phyloP scores from a whole-genome alignment of 30 jellyfish, hydroid and myxozoan genomes.

The Hydractinia symbiolongicarpus region DNA sequence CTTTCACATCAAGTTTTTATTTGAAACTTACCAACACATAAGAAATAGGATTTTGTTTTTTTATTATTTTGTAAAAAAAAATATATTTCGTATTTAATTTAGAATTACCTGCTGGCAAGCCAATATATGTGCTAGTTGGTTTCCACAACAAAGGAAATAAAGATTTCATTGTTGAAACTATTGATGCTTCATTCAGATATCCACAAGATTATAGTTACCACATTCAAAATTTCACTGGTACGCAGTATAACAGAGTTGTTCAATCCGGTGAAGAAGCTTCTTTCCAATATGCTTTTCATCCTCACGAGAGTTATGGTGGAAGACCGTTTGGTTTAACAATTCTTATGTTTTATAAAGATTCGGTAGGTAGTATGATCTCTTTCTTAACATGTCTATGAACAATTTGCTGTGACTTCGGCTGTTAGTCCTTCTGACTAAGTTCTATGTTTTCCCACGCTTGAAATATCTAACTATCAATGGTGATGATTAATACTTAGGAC shows the following conservation, averaged over 20 bases:
- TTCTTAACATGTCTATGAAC: no score
- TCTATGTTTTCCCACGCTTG: no score
- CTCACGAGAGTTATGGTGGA: constrained; percentile 92
- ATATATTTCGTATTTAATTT: background rate
- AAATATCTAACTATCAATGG: no score
- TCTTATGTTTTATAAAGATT: constrained; percentile 60
- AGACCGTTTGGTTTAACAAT: constrained; percentile 81
- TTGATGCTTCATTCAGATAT: constrained; percentile 91
- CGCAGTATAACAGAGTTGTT: constrained; percentile 49
- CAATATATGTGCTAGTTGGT: constrained; percentile 75
- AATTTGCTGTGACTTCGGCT: no score
- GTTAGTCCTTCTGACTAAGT: no score
- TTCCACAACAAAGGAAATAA: constrained; percentile 76
- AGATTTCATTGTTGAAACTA: constrained; percentile 69
- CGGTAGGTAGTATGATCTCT: constrained; percentile 33
- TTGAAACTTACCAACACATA: no score
- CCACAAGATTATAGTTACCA: constrained; percentile 87
- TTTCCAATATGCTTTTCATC: constrained; percentile 71
- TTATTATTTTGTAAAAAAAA: no score
- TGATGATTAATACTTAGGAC: no score
- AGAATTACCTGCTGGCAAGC: constrained; percentile 93
- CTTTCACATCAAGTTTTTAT: no score
- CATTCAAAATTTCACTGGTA: constrained; percentile 86
- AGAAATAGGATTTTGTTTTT: no score
- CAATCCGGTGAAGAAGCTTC: constrained; percentile 63